Base-by-base conservation (phyloP, 2,888 invertebrate species). In the Thecophora atra region DNA sequence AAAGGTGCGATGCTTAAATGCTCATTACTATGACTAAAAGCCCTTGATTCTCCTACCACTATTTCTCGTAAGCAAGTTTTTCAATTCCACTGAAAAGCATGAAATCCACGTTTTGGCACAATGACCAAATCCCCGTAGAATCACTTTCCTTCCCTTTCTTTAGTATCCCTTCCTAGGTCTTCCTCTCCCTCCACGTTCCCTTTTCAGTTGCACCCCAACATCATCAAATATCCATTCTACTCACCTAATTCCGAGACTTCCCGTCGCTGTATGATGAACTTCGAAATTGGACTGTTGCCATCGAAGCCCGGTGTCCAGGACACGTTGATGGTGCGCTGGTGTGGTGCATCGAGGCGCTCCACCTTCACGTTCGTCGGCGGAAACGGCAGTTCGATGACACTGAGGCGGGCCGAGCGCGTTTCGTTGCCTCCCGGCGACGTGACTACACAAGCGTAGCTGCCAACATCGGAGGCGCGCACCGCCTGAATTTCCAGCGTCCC, bases 291-390 rank as follows among this genome's bases (percentile, higher is more conserved):
- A 81, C 97, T 97, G 86, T 99, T 98, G 71, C 99, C 99, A 87
- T 99, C 96, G 86, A 98, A 99, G 37, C 97, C 97, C 0, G 96
- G 94, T 15, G 94, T 94, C 98, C 99, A 99, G 24, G 93, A 93
- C 3, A 99, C 92, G 82, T 97, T 95, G 76, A 98, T 94, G 37
- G 94, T 93, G 82, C 91, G 90, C 78, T 91, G 92, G 74, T 91
- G 91, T 17, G 90, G 89, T 6, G 89, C 88, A 67, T 92, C 92
- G 1, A 93, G 82, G 76, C 92, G 88, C 72, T 87, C 87, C 0
- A 97, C 98, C 77, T 91, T 90, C 0, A 96, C 94, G 82, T 95
- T 94, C 62, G 93, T 93, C 0, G 99, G 99, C 30, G 97, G 93
- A 83, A 95, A 96, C 0, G 99, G 99, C 77, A 98, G 88, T 87